A percentile compares a stretch with the other conserved stretches of the same genome.
phyloP scores from a whole-genome alignment of 2,888 invertebrate genomes.

The Diploptera punctata region DNA sequence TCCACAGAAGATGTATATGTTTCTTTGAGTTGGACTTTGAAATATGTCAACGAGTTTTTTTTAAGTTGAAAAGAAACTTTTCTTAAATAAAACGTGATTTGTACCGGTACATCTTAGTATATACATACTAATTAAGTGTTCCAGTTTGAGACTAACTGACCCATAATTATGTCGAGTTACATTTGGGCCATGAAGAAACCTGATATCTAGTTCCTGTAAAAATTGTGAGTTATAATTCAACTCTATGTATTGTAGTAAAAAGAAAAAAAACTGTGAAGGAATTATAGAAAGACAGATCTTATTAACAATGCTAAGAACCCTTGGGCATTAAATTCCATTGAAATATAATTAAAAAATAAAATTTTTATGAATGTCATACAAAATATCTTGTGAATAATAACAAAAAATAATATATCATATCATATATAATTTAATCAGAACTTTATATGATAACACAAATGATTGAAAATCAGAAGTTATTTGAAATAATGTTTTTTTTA shows the following conservation, averaged over 20 bases:
- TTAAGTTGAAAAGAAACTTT: not conserved
- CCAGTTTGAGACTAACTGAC: not conserved
- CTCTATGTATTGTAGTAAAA: not conserved
- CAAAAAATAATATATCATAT: too few relatives aligned
- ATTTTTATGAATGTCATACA: too few relatives aligned
- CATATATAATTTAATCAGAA: too few relatives aligned
- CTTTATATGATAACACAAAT: too few relatives aligned
- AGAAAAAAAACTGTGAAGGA: not conserved
- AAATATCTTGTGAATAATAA: too few relatives aligned
- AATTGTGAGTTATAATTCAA: too few relatives aligned
- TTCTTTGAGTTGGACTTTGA: not conserved
- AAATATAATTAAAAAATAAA: too few relatives aligned
- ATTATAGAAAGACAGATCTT: too few relatives aligned
- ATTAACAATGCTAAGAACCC: too few relatives aligned
- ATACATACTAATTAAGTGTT: not conserved
- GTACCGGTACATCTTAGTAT: not conserved
- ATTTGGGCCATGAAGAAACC: conserved; percentile 9
- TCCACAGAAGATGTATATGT: not conserved
- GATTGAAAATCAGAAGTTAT: too few relatives aligned
- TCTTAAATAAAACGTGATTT: conserved; percentile 17
- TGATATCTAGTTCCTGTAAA: conserved; percentile 24
- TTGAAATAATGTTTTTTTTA: too few relatives aligned
- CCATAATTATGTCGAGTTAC: not conserved
- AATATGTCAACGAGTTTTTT: not conserved
- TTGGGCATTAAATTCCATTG: too few relatives aligned